Evolutionary conservation across 2,888 invertebrate species (phyloP), one percentile per base, ranked within the genome.

Genomic region (Endomychus coccineus): DNA sequence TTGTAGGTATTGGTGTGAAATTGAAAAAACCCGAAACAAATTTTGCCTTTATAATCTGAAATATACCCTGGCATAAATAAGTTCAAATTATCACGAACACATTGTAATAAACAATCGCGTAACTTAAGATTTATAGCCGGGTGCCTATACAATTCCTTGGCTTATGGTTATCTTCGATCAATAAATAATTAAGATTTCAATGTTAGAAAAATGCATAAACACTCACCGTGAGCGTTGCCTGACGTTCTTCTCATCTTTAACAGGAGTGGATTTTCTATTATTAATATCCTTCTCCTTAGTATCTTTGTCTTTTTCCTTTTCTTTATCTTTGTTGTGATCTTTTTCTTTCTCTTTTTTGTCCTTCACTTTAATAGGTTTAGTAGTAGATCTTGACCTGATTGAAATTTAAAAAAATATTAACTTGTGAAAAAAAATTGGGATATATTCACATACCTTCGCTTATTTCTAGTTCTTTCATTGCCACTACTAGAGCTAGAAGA

Each of bases 401-500:
- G 10, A 39, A 3, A 11, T 17, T 10, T 21, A 35, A 35, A 17
- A 21, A 7, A 19, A 31, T n/a, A 12, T 19, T 21, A 4, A 21
- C 4, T 10, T 21, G 6, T 25, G n/a, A n/a, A n/a, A n/a, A n/a
- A n/a, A n/a, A n/a, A n/a, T n/a, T n/a, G n/a, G n/a, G n/a, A n/a
- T n/a, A n/a, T n/a, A n/a, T n/a, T n/a, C n/a, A n/a, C 63, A 67
- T 69, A 71, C 78, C 78, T 73, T 64, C 80, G 70, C 67, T 80
- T 78, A 28, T 75, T 71, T 42, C 76, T 71, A 34, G 76, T 72
- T 16, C 80, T 73, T 49, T 77, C 75, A 50, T 75, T 71, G 42
- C 74, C 78, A 52, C 77, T 79, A 51, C 78, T 79, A 37, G 77
- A 77, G 48, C 77, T 76, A 41, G 77, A 76, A 0, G 80, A 78